Evolutionary conservation across 2,888 invertebrate genomes (phyloP).

Genomic region (Zaprionus obscuricornis): DNA sequence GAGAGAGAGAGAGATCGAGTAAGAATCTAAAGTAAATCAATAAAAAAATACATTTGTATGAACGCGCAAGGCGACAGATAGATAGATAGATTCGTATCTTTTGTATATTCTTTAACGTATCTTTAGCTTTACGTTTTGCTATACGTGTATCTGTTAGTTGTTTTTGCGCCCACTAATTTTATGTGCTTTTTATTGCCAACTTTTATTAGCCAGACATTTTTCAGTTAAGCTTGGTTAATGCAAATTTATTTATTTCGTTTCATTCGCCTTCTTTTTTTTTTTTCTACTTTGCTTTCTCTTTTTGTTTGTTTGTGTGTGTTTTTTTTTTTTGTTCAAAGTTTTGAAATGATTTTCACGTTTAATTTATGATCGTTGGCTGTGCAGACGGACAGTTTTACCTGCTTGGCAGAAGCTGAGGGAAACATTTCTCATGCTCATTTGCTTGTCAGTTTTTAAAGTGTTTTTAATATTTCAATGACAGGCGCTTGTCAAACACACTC

Average conservation of each 20-base stretch:
- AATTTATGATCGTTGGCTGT: conserved; percentile 61
- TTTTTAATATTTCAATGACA: conserved; percentile 79
- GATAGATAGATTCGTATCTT: conserved; percentile 53
- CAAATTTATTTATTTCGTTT: conserved; percentile 72
- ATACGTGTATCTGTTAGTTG: conserved; percentile 12
- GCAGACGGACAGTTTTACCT: conserved; percentile 50
- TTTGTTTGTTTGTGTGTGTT: conserved; percentile 1
- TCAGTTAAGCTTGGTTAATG: conserved; percentile 70
- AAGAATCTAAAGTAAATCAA: conserved; percentile 53
- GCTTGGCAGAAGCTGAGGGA: conserved; percentile 13
- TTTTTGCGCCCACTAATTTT: conserved; percentile 64
- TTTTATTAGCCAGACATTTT: conserved; percentile 76
- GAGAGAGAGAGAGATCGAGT: conserved; percentile 4
- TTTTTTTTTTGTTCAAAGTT: not conserved
- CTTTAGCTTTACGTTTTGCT: not conserved
- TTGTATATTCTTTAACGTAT: too few species aligned
- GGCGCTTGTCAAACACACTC: conserved; percentile 64
- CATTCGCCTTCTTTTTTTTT: conserved; percentile 9
- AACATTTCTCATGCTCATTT: conserved; percentile 54
- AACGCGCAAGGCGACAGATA: conserved; percentile 47
- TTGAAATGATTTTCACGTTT: conserved; percentile 47
- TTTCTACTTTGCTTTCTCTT: conserved; percentile 30
- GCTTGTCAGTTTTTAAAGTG: conserved; percentile 71
- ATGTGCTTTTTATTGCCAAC: conserved; percentile 74
- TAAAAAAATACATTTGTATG: conserved; percentile 49